Percentiles rank a stretch among this genome's conserved stretches.
Conservation (phyloP, 2,888 invertebrate species). For the Drosophila mimica region DNA sequence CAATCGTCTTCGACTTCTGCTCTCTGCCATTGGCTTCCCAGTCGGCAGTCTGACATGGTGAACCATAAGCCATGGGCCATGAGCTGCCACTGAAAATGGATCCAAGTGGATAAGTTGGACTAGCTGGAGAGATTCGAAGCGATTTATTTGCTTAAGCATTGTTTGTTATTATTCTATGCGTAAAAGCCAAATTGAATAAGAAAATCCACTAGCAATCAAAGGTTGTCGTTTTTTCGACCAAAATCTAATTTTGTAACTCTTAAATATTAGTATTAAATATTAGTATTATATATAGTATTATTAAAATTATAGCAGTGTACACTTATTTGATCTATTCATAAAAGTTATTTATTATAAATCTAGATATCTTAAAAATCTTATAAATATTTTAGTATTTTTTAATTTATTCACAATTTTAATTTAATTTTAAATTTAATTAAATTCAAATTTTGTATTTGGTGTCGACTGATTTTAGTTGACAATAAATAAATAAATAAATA, state of each 20-base stretch:
- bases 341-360: too few relatives aligned
- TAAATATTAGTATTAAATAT: background rate
- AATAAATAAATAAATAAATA: too few relatives aligned
- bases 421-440: too few relatives aligned
- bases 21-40: slow-evolving; percentile 20
- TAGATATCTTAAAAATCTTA: too few relatives aligned
- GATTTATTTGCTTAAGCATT: slow-evolving; percentile 1
- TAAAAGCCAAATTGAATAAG: background rate
- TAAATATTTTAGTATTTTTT: too few relatives aligned
- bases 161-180: background rate
- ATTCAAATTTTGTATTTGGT: too few relatives aligned
- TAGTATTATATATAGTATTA: background rate
- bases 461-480: too few relatives aligned
- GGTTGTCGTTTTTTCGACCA: rapidly evolving
- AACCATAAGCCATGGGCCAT: slow-evolving; percentile 1
- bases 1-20: slow-evolving; percentile 34
- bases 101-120: background rate
- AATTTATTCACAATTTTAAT: too few relatives aligned
- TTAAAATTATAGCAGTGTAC: background rate
- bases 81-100: background rate
- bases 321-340: too few relatives aligned
- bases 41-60: slow-evolving; percentile 15
- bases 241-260: background rate
- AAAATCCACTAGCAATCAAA: background rate
- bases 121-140: background rate